A percentile compares a stretch with the other conserved stretches of the same genome.
Conservation (phyloP, 1,140 invertebrate species). For the Brachionus rotundiformis region DNA sequence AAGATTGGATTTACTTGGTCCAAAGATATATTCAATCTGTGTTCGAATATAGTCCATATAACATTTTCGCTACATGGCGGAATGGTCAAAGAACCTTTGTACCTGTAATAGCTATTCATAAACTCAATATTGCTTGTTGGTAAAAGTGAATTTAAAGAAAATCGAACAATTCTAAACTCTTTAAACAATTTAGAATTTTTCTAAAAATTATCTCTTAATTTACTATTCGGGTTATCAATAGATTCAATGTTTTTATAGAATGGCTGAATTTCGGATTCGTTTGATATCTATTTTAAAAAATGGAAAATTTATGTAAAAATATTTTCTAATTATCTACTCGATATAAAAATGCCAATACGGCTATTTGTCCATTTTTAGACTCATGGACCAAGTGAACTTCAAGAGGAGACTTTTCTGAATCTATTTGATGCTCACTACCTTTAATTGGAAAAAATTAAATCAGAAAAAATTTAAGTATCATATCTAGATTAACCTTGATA, state of each 20-base stretch:
- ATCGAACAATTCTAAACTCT: not conserved
- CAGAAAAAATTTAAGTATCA: not conserved
- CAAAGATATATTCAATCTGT: not conserved
- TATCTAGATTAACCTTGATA: constrained; percentile 4
- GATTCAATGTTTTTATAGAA: not conserved
- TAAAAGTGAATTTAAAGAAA: not conserved
- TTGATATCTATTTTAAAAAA: not conserved
- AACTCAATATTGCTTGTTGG: not conserved
- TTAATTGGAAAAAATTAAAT: not conserved
- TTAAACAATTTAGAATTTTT: not conserved
- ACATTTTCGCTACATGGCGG: constrained; percentile 84
- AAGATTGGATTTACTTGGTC: not conserved
- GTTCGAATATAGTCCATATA: constrained; percentile 78
- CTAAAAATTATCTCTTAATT: not conserved
- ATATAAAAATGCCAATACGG: constrained; percentile 25
- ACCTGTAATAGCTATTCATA: constrained; percentile 67
- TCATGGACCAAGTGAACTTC: constrained; percentile 40
- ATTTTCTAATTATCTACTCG: not conserved
- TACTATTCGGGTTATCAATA: not conserved
- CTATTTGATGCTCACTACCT: constrained; percentile 39
- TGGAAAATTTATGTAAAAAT: not conserved
- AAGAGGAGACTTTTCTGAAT: constrained; percentile 32
- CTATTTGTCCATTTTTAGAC: not conserved
- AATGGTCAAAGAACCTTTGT: constrained; percentile 82
- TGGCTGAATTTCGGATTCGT: not conserved